Base-by-base conservation (phyloP, 1,140 invertebrate genomes). In the Himalopsyche phryganea region DNA sequence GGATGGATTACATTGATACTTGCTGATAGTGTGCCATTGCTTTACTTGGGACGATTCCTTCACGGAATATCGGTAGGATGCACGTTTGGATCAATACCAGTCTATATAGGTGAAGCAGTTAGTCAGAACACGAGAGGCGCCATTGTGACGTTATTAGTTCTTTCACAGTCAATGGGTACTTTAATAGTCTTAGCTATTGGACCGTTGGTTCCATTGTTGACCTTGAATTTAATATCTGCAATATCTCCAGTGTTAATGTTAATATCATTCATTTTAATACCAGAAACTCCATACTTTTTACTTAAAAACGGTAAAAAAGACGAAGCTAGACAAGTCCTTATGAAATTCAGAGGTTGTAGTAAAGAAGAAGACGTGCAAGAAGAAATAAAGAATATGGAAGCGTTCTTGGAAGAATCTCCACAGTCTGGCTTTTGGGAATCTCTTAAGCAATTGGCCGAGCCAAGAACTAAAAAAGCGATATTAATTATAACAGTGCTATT, bases 91-190 rank as follows among this genome's bases (percentile, higher is more conserved):
- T 60, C 60, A 4, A 41, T 59, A 9, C 60, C 56, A 2, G 50
- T 59, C 1, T 86, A 85, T 62, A 78, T 85, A 18, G 80, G 82
- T 4, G 84, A 86, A 69, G 81, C 83, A 15, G 78, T 83, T 0
- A 79, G 83, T 23, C 77, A 80, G 23, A 71, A 79, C 1, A 77
- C 83, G 11, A 66, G 85, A 18, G 85, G 84, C 6, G 67, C 78
- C 1, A 68, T 85, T 11, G 83, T 82, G 0, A 82, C 84, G 11
- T 75, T 85, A 4, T 79, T 80, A 10, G 80, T 84, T 15, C 71
- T 82, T 1, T 76, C 83, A 63, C 83, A 84, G 0, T 83, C 83
- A 0, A 71, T 84, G n/a, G 72, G 80, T 2, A 76, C 79, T 23
- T 76, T 84, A 42, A 73, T 77, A 15, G 66, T 79, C 2, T 65